phyloP scores from a whole-genome alignment of 1,140 invertebrate genomes.

The Listronotus oregonensis region DNA sequence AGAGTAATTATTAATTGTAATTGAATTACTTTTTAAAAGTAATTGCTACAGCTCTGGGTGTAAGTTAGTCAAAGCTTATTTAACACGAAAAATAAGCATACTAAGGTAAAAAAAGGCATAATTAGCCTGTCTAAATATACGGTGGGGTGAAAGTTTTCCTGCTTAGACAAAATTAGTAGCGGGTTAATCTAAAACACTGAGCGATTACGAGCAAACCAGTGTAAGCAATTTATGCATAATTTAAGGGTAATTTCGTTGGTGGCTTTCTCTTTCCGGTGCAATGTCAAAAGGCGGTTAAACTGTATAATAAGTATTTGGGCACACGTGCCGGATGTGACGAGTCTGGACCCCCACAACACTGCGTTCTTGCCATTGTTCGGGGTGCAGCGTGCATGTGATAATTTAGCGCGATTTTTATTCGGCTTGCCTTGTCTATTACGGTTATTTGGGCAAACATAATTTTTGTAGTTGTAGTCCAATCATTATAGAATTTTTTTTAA shows the following conservation, averaged over 20 bases:
- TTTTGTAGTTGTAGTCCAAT: background rate
- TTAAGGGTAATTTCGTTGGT: constrained; percentile 31
- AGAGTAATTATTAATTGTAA: too few species aligned
- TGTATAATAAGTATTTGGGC: constrained; percentile 35
- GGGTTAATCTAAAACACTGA: constrained; percentile 5
- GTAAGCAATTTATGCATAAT: constrained; percentile 32
- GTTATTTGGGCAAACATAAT: constrained; percentile 7
- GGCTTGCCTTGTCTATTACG: constrained; percentile 4
- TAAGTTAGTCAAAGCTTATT: too few species aligned
- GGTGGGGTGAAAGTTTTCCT: too few species aligned
- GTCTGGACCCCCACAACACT: constrained; percentile 26
- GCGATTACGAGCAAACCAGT: constrained; percentile 8
- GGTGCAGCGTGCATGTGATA: constrained; percentile 17
- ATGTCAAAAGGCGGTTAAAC: constrained; percentile 39
- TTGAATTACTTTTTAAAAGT: too few species aligned
- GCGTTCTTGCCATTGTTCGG: constrained; percentile 25
- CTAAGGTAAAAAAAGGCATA: too few species aligned
- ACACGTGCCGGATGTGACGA: constrained; percentile 40
- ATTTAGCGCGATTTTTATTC: constrained; percentile 25
- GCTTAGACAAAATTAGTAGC: background rate
- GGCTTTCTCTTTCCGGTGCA: constrained; percentile 36
- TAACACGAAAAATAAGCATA: too few species aligned
- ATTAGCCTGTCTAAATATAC: too few species aligned
- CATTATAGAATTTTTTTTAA: too few species aligned
- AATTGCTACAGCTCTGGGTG: too few species aligned